Evolutionary conservation across 92 coral and sea anemone species (phyloP).

Genomic region (Porites divaricata): DNA sequence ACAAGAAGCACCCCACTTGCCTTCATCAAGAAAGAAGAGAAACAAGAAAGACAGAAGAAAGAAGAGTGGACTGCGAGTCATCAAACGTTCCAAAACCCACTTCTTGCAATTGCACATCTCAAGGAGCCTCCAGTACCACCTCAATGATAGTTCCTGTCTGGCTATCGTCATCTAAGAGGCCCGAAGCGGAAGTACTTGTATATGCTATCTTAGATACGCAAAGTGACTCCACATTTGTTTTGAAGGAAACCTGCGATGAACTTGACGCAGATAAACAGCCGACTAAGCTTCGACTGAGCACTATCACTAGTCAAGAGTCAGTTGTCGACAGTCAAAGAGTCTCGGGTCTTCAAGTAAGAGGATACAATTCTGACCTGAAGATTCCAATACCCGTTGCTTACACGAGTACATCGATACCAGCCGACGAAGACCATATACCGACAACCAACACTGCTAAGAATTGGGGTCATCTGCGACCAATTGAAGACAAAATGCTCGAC

Average conservation of each 20-base stretch:
- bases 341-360: slow-evolving; percentile 19
- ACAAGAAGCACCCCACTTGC: too few species aligned
- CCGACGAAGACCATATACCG: neutral
- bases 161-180: neutral
- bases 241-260: slow-evolving; percentile 15
- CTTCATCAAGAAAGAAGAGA: too few species aligned
- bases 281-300: neutral
- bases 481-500: neutral
- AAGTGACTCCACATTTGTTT: slow-evolving; percentile 4
- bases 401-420: slow-evolving; percentile 18
- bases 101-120: too few species aligned
- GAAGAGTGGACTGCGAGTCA: neutral
- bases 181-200: slow-evolving; percentile 2
- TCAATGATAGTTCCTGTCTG: too few species aligned
- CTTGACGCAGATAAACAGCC: slow-evolving; percentile 1
- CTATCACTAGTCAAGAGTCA: slow-evolving; percentile 12
- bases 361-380: slow-evolving; percentile 9
- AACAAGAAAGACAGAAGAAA: too few species aligned
- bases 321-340: slow-evolving; percentile 19
- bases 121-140: too few species aligned
- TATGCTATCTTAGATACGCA: neutral
- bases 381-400: neutral
- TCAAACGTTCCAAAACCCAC: too few species aligned
- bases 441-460: slow-evolving; percentile 9
- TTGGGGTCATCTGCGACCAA: neutral